Conservation (phyloP, 1,140 invertebrate genomes). For the Chironomus tepperi region DNA sequence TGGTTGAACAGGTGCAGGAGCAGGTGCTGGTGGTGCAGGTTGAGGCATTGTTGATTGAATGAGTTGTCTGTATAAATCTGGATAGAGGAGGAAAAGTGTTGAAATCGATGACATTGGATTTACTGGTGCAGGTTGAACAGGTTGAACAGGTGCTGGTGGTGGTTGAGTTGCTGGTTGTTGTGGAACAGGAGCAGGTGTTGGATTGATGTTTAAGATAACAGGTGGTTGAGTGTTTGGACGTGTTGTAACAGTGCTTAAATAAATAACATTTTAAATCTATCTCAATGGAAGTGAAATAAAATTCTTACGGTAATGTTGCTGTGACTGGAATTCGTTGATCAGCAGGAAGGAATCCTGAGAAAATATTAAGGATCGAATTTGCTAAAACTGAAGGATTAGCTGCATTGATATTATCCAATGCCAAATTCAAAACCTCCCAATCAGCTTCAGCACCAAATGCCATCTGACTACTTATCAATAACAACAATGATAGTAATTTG, state of each 20-base stretch:
- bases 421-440: not conserved
- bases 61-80: too few relatives aligned
- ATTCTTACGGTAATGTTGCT: not conserved
- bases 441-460: not conserved
- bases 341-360: not conserved
- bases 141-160: too few relatives aligned
- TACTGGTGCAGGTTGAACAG: too few relatives aligned
- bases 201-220: not conserved
- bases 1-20: not conserved
- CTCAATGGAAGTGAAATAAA: not conserved
- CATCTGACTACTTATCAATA: not conserved
- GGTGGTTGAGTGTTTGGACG: not conserved
- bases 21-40: too few relatives aligned
- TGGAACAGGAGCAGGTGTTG: not conserved
- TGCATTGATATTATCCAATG: not conserved
- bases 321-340: not conserved
- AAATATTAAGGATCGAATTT: not conserved
- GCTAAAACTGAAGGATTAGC: slow-evolving; percentile 5
- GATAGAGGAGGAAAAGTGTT: too few relatives aligned
- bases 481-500: not conserved
- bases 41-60: too few relatives aligned
- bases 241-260: too few relatives aligned
- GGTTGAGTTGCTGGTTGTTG: too few relatives aligned
- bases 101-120: too few relatives aligned
- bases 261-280: too few relatives aligned